phyloP scores from a whole-genome alignment of 2,888 invertebrate species.

The Drosophila vallismaia region DNA sequence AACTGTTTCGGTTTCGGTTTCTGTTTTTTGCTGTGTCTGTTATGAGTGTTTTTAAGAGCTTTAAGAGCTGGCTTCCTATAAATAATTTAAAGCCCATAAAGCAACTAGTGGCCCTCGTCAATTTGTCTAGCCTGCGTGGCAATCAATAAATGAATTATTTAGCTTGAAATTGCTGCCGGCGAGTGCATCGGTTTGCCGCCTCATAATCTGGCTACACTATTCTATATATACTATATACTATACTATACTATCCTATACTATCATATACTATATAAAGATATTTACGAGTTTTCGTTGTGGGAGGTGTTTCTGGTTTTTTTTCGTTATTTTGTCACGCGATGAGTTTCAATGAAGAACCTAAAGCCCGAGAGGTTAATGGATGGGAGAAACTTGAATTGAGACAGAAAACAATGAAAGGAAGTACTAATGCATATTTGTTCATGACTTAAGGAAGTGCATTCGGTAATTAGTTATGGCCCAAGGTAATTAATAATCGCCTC shows the following conservation, averaged over 20 bases:
- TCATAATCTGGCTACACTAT: conserved; percentile 25
- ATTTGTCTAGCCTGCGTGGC: conserved; percentile 55
- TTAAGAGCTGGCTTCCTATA: conserved; percentile 13
- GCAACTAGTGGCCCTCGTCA: conserved; percentile 69
- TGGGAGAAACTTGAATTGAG: background rate
- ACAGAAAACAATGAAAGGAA: conserved; percentile 25
- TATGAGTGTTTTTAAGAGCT: conserved; percentile 11
- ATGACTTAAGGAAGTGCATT: conserved; percentile 18
- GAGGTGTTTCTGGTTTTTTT: conserved; percentile 4
- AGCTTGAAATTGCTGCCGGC: conserved; percentile 47
- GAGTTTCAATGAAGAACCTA: conserved; percentile 17
- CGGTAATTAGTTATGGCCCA: conserved; percentile 10
- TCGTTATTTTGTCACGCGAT: conserved; percentile 55
- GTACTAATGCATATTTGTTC: background rate
- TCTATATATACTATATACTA: background rate
- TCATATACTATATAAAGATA: conserved; percentile 3
- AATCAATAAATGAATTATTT: conserved; percentile 73
- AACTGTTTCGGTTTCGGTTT: conserved; percentile 20
- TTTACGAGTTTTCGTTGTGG: conserved; percentile 25
- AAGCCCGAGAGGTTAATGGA: conserved; percentile 1
- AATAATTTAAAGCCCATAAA: conserved; percentile 26
- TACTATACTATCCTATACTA: conserved; percentile 2
- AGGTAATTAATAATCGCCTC: no score
- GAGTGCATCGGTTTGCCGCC: conserved; percentile 47
- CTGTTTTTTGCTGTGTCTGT: conserved; percentile 9